phyloP scores from a whole-genome alignment of 2,113 vertebrate species.

The Scophthalmus maximus region DNA sequence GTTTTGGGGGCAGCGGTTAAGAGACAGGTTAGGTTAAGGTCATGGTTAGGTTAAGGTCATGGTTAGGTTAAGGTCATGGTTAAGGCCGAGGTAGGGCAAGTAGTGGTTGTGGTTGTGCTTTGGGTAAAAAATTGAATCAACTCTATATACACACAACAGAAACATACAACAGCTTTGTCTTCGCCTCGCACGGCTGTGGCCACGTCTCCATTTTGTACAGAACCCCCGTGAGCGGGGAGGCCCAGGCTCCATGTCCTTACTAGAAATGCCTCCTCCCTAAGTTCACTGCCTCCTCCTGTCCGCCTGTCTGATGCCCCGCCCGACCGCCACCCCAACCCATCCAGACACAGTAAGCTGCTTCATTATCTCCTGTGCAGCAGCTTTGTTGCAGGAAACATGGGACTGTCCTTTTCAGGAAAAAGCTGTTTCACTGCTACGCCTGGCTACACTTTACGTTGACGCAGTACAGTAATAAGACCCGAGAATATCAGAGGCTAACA shows the following conservation, averaged over 20 bases:
- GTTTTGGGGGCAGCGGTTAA: no score
- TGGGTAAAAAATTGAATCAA: no score
- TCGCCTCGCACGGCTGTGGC: not conserved
- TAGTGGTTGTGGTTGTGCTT: no score
- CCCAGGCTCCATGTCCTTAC: conserved; percentile 57
- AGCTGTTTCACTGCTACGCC: conserved; percentile 40
- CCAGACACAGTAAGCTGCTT: conserved; percentile 42
- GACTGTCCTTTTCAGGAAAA: conserved; percentile 38
- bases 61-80: no score
- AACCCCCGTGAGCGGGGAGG: conserved; percentile 3
- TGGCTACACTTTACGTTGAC: conserved; percentile 28
- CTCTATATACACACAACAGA: not conserved
- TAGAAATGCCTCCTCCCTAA: conserved; percentile 38
- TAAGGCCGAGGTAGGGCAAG: no score
- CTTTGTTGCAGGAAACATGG: conserved; percentile 42
- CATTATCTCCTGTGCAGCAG: conserved; percentile 57
- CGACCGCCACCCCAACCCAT: not conserved
- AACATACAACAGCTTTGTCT: conserved; percentile 36
- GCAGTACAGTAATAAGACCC: conserved; percentile 17
- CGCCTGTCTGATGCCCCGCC: conserved; percentile 13
- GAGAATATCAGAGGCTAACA: conserved; percentile 8
- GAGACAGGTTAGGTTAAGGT: no score
- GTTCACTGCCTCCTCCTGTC: not conserved
- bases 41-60: no score
- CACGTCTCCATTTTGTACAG: conserved; percentile 18